Percentiles rank a stretch among this genome's conserved stretches.
Conservation (phyloP, 2,888 invertebrate genomes). For the Quadroppia sp. region DNA sequence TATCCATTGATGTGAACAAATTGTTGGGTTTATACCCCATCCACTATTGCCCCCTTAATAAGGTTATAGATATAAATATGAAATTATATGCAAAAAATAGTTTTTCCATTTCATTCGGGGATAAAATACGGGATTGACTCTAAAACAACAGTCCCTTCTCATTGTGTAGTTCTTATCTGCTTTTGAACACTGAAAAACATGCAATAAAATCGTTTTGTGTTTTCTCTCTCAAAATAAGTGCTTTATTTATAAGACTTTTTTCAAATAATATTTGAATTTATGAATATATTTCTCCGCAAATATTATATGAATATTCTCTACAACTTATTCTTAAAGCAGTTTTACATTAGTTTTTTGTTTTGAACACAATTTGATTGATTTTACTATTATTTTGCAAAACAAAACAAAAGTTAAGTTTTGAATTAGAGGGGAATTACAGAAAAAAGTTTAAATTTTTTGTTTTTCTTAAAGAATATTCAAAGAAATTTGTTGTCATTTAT, state of each 20-base stretch:
- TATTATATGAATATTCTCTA: too few relatives aligned
- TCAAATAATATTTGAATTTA: not conserved
- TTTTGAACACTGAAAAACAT: conserved; percentile 5
- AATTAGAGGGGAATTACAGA: conserved; percentile 1
- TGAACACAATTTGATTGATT: not conserved
- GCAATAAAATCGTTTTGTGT: conserved; percentile 14
- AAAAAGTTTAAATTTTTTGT: not conserved
- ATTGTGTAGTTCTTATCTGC: conserved; percentile 1
- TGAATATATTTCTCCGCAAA: not conserved
- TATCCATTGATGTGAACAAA: too few relatives aligned
- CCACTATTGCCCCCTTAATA: too few relatives aligned
- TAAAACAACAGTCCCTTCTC: not conserved
- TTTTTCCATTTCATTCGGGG: not conserved
- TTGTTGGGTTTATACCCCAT: too few relatives aligned
- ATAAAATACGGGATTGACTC: not conserved
- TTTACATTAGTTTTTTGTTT: not conserved
- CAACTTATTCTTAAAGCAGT: not conserved
- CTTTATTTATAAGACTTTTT: not conserved
- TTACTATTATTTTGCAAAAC: not conserved
- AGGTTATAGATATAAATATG: too few relatives aligned
- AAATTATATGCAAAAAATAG: too few relatives aligned
- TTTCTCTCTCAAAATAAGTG: not conserved
- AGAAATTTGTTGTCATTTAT: too few relatives aligned
- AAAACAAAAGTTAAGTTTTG: not conserved
- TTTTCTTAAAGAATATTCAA: not conserved